Base-by-base conservation (phyloP, 2,113 vertebrate genomes). In the Cololabis saira region DNA sequence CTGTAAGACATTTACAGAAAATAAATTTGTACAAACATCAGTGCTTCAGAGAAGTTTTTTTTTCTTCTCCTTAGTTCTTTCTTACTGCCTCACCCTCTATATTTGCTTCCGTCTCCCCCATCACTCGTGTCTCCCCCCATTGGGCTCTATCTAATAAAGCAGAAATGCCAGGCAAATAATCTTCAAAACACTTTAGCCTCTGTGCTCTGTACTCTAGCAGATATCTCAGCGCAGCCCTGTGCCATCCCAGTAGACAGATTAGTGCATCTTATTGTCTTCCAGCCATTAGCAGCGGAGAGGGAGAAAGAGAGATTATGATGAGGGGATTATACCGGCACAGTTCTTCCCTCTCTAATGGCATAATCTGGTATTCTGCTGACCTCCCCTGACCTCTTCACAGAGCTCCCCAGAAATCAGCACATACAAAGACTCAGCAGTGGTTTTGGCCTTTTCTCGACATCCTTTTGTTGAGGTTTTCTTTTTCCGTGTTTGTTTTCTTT, bases 181-280 rank as follows among this genome's bases (percentile, higher is more conserved):
- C 83, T 87, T 74, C 81, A 64, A 80, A 86, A 86, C 84, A 82
- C 77, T 84, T 84, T 15, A 60, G 74, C 53, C 66, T 45, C 54
- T 70, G 58, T 78, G 59, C 61, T 66, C 59, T 66, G 74, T 18
- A 19, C 51, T 65, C 65, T 63, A 45, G 64, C 0, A 66, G 80
- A 78, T 78, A 81, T 86, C 77, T 76, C 67, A 10, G 33, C 12
- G 9, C 53, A 45, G 78, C 76, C 67, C 51, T 19, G 57, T 19
- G 19, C 71, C 68, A 17, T 85, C 76, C 82, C 76, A 49, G 57
- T 55, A 44, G 78, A 80, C 73, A 87, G 86, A 86, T 89, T 90
- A 87, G 55, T 66, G 74, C 70, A 57, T 88, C 51, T 88, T 90
- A 91, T 91, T 91, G 87, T 90, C 80, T 88, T 56, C n/a, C 62